Evolutionary conservation across 2,797 vertebrate genomes (phyloP).

Genomic region (Enteromius anoplus): DNA sequence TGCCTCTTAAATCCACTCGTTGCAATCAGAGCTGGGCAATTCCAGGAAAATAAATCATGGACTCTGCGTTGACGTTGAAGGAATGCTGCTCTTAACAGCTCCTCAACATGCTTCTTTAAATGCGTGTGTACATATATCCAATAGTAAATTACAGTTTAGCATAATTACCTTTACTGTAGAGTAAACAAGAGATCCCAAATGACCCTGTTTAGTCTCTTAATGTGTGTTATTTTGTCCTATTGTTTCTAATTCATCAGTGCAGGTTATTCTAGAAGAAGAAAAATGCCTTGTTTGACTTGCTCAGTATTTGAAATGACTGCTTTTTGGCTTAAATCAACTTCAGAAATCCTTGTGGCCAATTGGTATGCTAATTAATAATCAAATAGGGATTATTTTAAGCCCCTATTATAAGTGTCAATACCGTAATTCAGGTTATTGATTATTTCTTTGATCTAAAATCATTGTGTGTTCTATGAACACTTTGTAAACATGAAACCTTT

Average conservation of each 20-base stretch:
- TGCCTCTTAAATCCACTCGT: slow-evolving; percentile 59
- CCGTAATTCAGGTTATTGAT: background rate
- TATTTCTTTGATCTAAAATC: background rate
- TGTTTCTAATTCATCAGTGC: slow-evolving; percentile 5
- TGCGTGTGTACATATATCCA: background rate
- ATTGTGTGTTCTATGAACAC: background rate
- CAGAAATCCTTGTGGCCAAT: background rate
- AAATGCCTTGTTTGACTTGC: background rate
- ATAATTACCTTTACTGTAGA: background rate
- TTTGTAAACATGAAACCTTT: background rate
- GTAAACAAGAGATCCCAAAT: background rate
- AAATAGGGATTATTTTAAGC: background rate
- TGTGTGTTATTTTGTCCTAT: slow-evolving; percentile 1
- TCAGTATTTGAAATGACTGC: background rate
- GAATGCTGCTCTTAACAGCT: slow-evolving; percentile 36
- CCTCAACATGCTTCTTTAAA: slow-evolving; percentile 45
- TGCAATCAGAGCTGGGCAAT: slow-evolving; percentile 52
- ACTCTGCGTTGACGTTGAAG: slow-evolving; percentile 35
- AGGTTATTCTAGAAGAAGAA: background rate
- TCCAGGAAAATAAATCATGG: background rate
- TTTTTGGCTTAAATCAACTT: background rate
- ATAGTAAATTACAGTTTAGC: background rate
- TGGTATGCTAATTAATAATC: background rate
- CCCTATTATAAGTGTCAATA: background rate
- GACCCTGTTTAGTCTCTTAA: background rate